These are phyloP conservation scores for Asteroscopus sphinx DNA, from an alignment of 2,888 invertebrate species.

Conservation along the genomic window DNA sequence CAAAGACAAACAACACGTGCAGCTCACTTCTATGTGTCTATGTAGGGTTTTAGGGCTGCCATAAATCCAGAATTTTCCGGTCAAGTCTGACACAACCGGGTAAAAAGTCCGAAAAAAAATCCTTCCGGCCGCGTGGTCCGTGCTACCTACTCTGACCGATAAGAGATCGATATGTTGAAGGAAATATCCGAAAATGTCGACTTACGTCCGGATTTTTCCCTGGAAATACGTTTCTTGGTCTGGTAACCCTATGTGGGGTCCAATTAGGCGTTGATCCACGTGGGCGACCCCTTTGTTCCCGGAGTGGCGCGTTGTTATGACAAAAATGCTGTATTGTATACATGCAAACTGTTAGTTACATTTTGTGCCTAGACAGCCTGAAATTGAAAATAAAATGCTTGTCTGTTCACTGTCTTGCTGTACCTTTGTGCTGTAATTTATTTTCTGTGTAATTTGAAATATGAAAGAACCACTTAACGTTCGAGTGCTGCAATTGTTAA, in stretches of 20 bases:
- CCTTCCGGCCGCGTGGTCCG: too few relatives aligned
- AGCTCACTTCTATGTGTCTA: conserved; percentile 20
- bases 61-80: too few relatives aligned
- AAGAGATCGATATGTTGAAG: too few relatives aligned
- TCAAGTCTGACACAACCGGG: too few relatives aligned
- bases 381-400: conserved; percentile 46
- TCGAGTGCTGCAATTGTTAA: conserved; percentile 5
- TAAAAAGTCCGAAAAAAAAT: too few relatives aligned
- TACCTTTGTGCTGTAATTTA: conserved; percentile 32
- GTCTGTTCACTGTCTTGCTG: conserved; percentile 19
- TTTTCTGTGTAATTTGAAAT: conserved; percentile 22
- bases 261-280: conserved; percentile 59
- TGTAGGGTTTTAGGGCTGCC: too few relatives aligned
- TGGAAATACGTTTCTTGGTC: too few relatives aligned
- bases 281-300: conserved; percentile 55
- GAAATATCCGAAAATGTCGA: too few relatives aligned
- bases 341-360: conserved; percentile 47
- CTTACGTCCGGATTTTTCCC: too few relatives aligned
- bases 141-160: too few relatives aligned
- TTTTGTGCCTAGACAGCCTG: conserved; percentile 41
- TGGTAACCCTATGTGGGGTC: too few relatives aligned
- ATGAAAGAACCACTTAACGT: conserved; percentile 19
- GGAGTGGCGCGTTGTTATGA: conserved; percentile 55
- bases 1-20: conserved; percentile 39
- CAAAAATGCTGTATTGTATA: conserved; percentile 54